Conservation (phyloP, 2,888 invertebrate genomes). For the Tryphoninae sp. region DNA sequence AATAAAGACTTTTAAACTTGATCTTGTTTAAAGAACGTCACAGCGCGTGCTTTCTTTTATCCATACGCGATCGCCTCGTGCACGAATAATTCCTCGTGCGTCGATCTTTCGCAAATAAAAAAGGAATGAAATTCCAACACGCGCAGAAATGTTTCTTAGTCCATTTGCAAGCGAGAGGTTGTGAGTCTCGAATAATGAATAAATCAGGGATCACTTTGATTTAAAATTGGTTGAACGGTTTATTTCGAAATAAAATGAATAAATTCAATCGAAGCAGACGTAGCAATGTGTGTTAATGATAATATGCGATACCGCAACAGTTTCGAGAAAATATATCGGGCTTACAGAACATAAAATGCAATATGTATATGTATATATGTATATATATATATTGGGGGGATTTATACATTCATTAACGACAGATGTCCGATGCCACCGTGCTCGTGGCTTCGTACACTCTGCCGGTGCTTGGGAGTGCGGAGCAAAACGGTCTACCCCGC, state of each 20-base stretch:
- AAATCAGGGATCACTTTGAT: neutral
- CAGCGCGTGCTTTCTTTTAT: too few species aligned
- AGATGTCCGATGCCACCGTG: conserved; percentile 42
- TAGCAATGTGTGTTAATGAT: neutral
- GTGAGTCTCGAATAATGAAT: neutral
- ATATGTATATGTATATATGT: neutral
- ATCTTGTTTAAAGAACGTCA: too few species aligned
- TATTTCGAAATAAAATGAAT: neutral
- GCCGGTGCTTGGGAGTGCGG: conserved; percentile 16
- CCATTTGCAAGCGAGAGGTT: too few species aligned
- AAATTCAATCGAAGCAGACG: neutral
- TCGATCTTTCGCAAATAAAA: too few species aligned
- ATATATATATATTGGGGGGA: conserved; percentile 9
- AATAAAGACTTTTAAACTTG: too few species aligned
- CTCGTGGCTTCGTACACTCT: conserved; percentile 3
- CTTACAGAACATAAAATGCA: conserved; percentile 7
- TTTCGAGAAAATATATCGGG: conserved; percentile 26
- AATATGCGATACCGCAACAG: neutral
- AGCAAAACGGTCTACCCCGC: conserved; percentile 41
- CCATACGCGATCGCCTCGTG: too few species aligned
- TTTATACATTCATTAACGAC: conserved; percentile 61
- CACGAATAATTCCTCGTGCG: too few species aligned
- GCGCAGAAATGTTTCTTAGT: too few species aligned
- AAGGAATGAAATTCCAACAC: too few species aligned
- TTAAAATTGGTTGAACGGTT: neutral